Percentiles rank a stretch among this genome's conserved stretches.
Evolutionary conservation across 1,140 invertebrate species (phyloP).

Genomic region (Neuroterus valhalla): DNA sequence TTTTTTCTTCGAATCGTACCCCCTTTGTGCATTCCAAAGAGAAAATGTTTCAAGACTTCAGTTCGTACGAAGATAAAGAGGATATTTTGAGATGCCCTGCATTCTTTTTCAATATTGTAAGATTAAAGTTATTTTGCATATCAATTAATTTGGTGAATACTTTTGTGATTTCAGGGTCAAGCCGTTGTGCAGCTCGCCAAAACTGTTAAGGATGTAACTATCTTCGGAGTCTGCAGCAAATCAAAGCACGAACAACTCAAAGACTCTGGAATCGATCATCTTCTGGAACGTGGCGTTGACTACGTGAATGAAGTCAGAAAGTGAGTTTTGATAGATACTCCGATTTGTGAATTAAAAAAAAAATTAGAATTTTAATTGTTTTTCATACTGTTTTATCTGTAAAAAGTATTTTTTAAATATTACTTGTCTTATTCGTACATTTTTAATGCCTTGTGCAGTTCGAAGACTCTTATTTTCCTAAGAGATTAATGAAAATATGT

Average conservation of each 20-base stretch:
- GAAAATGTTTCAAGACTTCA: background rate
- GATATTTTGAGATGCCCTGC: background rate
- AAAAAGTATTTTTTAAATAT: too few relatives aligned
- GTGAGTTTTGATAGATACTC: constrained; percentile 81
- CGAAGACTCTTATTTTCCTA: too few relatives aligned
- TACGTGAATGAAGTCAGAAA: constrained; percentile 90
- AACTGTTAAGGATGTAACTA: constrained; percentile 87
- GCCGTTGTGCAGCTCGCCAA: constrained; percentile 88
- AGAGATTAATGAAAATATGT: too few relatives aligned
- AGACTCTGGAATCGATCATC: constrained; percentile 82
- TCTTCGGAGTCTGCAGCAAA: constrained; percentile 91
- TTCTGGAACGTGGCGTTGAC: constrained; percentile 85
- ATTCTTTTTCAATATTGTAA: background rate
- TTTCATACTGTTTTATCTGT: too few relatives aligned
- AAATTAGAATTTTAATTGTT: background rate
- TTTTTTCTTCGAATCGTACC: constrained; percentile 2
- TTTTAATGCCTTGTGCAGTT: too few relatives aligned
- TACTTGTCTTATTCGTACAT: too few relatives aligned
- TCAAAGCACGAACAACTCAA: constrained; percentile 89
- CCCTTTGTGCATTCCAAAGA: constrained; percentile 8
- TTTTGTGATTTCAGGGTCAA: constrained; percentile 80
- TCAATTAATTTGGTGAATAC: constrained; percentile 20
- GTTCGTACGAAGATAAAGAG: too few relatives aligned
- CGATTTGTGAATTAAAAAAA: background rate
- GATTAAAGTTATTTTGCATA: background rate